Conservation (phyloP, 1,140 invertebrate species). For the Thaumatotibia leucotreta region DNA sequence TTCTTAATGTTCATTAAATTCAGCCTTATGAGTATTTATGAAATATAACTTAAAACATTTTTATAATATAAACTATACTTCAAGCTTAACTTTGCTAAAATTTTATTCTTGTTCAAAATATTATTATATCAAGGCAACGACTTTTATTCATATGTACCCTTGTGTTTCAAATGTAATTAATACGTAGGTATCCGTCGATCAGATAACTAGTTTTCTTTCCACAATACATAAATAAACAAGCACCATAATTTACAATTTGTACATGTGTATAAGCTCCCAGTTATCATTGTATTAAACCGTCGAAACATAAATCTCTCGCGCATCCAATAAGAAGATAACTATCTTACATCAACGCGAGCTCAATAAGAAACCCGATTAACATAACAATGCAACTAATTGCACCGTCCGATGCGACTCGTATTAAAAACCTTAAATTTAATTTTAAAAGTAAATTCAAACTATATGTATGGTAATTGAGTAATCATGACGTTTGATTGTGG, state of each 20-base stretch:
- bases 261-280: constrained; percentile 1
- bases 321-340: constrained; percentile 42
- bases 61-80: background rate
- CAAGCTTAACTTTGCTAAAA: background rate
- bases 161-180: background rate
- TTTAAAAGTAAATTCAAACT: constrained; percentile 5
- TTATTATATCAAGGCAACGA: background rate
- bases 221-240: background rate
- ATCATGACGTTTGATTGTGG: constrained; percentile 4
- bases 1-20: no score
- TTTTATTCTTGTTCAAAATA: background rate
- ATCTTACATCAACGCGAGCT: constrained; percentile 35
- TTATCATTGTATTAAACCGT: constrained; percentile 9
- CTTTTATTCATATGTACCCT: background rate
- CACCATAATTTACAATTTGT: background rate
- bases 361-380: constrained; percentile 38
- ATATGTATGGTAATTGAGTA: constrained; percentile 11
- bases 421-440: constrained; percentile 4
- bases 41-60: background rate
- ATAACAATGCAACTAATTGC: constrained; percentile 40
- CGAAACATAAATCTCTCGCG: constrained; percentile 38
- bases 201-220: background rate
- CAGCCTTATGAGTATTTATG: no score
- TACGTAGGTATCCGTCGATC: background rate
- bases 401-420: constrained; percentile 13